Conservation (phyloP, 2,113 vertebrate species). For the Perognathus longimembris region DNA sequence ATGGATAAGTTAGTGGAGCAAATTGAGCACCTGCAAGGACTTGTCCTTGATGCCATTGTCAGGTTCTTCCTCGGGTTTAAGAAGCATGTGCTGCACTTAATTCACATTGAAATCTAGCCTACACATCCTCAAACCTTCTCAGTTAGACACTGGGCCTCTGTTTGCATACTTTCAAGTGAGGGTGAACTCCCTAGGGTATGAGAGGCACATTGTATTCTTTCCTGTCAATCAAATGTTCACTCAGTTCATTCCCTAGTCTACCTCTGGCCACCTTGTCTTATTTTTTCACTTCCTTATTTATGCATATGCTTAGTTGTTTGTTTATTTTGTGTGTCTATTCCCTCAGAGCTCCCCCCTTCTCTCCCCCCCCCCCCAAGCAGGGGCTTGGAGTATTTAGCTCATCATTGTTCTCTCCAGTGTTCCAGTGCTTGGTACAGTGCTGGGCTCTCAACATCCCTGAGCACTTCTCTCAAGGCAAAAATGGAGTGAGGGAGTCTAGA, state of each 20-base stretch:
- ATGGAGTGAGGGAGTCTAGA: neutral
- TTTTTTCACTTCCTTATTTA: neutral
- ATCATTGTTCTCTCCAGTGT: neutral
- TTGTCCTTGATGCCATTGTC: neutral
- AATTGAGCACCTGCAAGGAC: neutral
- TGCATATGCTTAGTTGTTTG: neutral
- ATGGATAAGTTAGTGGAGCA: neutral
- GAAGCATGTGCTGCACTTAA: neutral
- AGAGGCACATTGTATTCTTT: neutral
- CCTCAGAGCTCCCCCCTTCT: neutral
- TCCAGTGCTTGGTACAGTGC: neutral
- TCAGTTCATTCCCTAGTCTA: neutral
- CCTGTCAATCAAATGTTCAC: neutral
- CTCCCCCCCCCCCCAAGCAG: neutral
- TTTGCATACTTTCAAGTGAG: neutral
- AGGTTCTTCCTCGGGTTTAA: neutral
- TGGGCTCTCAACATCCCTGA: neutral
- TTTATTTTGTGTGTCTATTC: neutral
- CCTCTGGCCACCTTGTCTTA: neutral
- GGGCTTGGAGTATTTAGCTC: neutral
- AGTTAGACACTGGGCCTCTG: neutral
- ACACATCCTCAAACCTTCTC: neutral
- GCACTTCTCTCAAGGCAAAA: no score
- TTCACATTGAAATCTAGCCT: neutral
- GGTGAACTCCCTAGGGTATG: neutral